A percentile compares a stretch with the other conserved stretches of the same genome.
Evolutionary conservation across 1,140 invertebrate species (phyloP).

Genomic region (Pachypeltis micranthus): DNA sequence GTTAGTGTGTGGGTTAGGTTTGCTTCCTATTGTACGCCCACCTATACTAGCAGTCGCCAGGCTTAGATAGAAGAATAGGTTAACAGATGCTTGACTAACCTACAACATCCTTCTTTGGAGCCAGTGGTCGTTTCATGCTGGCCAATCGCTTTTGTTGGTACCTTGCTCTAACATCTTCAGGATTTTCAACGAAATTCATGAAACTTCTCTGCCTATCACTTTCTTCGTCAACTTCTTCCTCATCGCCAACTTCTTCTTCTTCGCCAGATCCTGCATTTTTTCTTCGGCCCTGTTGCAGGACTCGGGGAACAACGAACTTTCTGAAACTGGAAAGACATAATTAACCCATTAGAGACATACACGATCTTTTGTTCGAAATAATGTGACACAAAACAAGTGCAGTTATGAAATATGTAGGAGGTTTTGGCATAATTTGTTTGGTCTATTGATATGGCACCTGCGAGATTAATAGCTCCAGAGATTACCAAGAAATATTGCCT

Average conservation of each 20-base stretch:
- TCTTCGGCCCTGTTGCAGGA: conserved; percentile 20
- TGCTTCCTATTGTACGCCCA: too few relatives aligned
- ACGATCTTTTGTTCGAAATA: too few relatives aligned
- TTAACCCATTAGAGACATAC: neutral
- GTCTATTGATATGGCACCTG: too few relatives aligned
- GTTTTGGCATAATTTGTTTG: too few relatives aligned
- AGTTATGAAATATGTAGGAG: too few relatives aligned
- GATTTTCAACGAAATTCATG: conserved; percentile 57
- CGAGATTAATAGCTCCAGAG: too few relatives aligned
- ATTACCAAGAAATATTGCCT: too few relatives aligned
- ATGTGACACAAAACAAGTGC: too few relatives aligned
- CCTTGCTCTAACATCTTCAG: conserved; percentile 53
- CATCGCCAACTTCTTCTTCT: conserved; percentile 34
- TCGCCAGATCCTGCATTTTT: conserved; percentile 16
- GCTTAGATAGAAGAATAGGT: neutral
- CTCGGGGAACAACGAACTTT: conserved; percentile 25
- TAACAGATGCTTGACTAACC: conserved; percentile 30
- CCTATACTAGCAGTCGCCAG: too few relatives aligned
- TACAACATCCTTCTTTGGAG: conserved; percentile 31
- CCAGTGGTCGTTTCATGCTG: conserved; percentile 21
- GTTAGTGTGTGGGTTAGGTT: too few relatives aligned
- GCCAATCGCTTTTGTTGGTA: conserved; percentile 45
- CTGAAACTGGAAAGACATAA: too few relatives aligned
- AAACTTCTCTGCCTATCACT: conserved; percentile 29
- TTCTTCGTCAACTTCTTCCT: conserved; percentile 35